Percentiles rank a stretch among this genome's conserved stretches.
phyloP scores from a whole-genome alignment of 2,797 vertebrate species.

The Dendrocincla tyrannina region DNA sequence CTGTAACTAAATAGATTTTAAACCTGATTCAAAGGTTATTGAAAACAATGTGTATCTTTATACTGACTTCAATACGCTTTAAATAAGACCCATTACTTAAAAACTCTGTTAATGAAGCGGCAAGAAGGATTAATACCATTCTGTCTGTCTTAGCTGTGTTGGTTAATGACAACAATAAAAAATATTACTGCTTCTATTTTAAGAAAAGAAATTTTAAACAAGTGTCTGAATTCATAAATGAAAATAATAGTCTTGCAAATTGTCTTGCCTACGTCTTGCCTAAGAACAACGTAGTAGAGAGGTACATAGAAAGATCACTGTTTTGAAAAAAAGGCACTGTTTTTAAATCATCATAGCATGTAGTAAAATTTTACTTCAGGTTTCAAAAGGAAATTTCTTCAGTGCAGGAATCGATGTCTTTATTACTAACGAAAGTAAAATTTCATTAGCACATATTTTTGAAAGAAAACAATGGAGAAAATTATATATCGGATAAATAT shows the following conservation, averaged over 20 bases:
- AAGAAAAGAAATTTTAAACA: background rate
- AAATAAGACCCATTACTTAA: background rate
- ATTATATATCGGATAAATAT: background rate
- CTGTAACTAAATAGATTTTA: slow-evolving; percentile 14
- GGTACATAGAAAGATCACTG: background rate
- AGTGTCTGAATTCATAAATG: background rate
- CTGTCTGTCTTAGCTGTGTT: background rate
- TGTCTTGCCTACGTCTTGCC: too few relatives aligned
- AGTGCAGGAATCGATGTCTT: background rate
- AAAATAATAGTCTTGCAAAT: background rate
- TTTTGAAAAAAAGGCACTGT: rapidly evolving
- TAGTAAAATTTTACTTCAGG: background rate
- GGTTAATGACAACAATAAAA: background rate
- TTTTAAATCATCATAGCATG: background rate
- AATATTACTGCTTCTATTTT: background rate
- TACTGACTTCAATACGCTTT: background rate
- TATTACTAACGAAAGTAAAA: background rate
- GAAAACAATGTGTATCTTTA: background rate
- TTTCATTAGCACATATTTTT: background rate
- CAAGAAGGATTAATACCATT: background rate
- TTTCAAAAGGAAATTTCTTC: background rate
- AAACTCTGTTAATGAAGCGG: background rate
- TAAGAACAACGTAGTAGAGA: background rate
- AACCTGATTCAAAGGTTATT: background rate
- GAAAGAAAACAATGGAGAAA: background rate